These are phyloP conservation scores for Myocastor coypus DNA, from an alignment of 2,113 vertebrate genomes.

Conservation along the genomic window DNA sequence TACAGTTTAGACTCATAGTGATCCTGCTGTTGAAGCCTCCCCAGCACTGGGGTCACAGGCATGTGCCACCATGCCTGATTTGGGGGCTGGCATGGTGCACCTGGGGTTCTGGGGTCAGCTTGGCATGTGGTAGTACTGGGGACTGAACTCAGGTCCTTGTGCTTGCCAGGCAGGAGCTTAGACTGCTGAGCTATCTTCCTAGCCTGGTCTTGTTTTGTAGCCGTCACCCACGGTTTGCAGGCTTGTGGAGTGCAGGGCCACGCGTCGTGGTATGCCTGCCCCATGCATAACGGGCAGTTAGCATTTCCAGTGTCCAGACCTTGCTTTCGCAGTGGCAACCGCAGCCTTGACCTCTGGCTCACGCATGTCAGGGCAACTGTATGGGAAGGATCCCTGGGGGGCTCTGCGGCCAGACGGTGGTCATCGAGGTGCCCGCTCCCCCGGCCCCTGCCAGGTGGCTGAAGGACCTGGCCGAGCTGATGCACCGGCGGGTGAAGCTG, in stretches of 20 bases:
- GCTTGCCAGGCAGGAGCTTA: too few relatives aligned
- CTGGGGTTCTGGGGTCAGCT: too few relatives aligned
- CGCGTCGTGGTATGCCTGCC: fast-evolving
- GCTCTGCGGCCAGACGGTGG: background rate
- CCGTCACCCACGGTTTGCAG: background rate
- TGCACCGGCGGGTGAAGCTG: slow-evolving; percentile 89
- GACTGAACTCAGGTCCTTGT: too few relatives aligned
- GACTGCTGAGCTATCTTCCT: too few relatives aligned
- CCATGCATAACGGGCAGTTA: background rate
- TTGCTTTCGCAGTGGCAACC: background rate
- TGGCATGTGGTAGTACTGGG: too few relatives aligned
- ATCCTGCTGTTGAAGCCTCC: too few relatives aligned
- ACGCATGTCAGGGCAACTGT: fast-evolving
- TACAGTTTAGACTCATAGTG: too few relatives aligned
- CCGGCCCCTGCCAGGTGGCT: slow-evolving; percentile 89
- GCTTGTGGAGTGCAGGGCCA: fast-evolving
- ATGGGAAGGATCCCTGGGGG: background rate
- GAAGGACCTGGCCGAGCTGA: slow-evolving; percentile 92
- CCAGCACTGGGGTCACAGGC: too few relatives aligned
- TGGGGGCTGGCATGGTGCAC: too few relatives aligned
- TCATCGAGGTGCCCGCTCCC: too few relatives aligned
- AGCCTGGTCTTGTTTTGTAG: background rate
- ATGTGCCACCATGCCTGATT: too few relatives aligned
- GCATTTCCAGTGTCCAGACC: background rate
- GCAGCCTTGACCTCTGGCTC: background rate